phyloP scores from a whole-genome alignment of 2,113 vertebrate species.

The Scytalopus superciliaris region DNA sequence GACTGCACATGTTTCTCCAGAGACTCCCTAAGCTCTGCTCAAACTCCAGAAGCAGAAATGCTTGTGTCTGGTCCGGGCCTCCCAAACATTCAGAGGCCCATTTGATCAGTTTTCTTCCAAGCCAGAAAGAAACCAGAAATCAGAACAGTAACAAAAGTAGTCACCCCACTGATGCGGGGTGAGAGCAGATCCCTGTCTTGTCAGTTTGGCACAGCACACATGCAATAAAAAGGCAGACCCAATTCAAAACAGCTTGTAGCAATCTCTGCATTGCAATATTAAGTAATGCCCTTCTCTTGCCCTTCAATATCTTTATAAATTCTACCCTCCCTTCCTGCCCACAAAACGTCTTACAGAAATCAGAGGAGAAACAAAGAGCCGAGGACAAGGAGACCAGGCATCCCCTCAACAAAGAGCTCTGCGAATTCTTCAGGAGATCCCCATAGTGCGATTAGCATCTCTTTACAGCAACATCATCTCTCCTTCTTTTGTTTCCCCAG shows the following conservation, averaged over 20 bases:
- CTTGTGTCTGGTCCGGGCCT: not conserved
- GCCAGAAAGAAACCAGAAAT: not conserved
- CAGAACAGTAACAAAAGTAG: not conserved
- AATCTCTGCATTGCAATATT: not conserved
- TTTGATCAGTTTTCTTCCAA: not conserved
- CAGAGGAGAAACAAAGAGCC: constrained; percentile 11
- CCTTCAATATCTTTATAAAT: constrained; percentile 48
- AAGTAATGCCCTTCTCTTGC: constrained; percentile 7
- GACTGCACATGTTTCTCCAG: not conserved
- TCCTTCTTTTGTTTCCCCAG: constrained; percentile 35
- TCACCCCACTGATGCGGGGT: not conserved
- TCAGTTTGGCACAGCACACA: not conserved
- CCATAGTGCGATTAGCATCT: constrained; percentile 30
- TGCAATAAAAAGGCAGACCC: not conserved
- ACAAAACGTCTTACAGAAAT: not conserved
- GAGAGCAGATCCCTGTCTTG: not conserved
- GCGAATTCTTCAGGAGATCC: constrained; percentile 36
- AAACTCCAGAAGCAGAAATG: not conserved
- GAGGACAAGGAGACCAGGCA: not conserved
- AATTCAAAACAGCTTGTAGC: not conserved
- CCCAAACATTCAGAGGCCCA: not conserved
- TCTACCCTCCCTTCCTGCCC: not conserved
- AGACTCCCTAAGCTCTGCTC: not conserved
- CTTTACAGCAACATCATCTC: constrained; percentile 48
- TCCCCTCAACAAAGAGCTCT: constrained; percentile 4